A percentile compares a stretch with the other conserved stretches of the same genome.
Conservation (phyloP, 2,113 vertebrate species). For the Cromileptes altivelis region DNA sequence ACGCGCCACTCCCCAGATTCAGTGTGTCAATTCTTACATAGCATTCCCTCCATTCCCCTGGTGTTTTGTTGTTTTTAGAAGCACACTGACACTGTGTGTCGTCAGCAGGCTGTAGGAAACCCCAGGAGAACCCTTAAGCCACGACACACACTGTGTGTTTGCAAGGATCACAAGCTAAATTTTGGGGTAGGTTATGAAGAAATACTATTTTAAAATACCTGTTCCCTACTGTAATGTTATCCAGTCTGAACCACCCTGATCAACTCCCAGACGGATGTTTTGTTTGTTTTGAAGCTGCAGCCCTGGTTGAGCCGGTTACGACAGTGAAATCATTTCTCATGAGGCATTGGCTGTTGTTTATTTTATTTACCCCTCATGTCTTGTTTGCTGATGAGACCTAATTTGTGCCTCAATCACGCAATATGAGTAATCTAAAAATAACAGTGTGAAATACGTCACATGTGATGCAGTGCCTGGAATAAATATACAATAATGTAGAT, state of each 20-base stretch:
- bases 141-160: background rate
- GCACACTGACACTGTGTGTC: slow-evolving; percentile 47
- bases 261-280: background rate
- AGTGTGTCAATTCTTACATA: slow-evolving; percentile 38
- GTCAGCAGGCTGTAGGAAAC: slow-evolving; percentile 42
- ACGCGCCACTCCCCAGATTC: background rate
- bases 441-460: background rate
- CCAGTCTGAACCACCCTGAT: background rate
- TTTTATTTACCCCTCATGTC: background rate
- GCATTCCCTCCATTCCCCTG: slow-evolving; percentile 16
- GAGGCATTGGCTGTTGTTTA: background rate
- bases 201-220: background rate
- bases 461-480: background rate
- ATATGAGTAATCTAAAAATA: background rate
- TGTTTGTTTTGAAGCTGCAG: background rate
- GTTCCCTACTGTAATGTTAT: background rate
- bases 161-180: background rate
- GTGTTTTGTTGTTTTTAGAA: slow-evolving; percentile 53
- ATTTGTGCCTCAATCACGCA: background rate
- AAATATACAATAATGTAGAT: too few relatives aligned
- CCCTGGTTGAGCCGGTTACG: background rate
- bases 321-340: background rate
- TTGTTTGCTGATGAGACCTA: background rate
- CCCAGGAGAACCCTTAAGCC: background rate
- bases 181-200: background rate